phyloP scores from a whole-genome alignment of 2,113 vertebrate species.

The Jaculus jaculus region DNA sequence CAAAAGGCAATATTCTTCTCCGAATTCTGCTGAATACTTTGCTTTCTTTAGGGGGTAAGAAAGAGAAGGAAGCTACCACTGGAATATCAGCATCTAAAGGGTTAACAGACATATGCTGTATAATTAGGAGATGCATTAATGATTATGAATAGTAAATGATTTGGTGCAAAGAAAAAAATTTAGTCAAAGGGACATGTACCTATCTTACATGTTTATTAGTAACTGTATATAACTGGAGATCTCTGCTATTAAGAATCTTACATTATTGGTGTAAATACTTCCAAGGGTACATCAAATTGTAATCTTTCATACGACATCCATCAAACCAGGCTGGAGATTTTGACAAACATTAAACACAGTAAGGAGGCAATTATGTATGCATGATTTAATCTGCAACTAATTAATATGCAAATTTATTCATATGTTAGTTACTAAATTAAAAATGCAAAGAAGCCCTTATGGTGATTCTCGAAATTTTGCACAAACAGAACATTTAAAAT shows the following conservation, averaged over 20 bases:
- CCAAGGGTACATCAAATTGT: conserved; percentile 89
- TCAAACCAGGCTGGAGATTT: conserved; percentile 91
- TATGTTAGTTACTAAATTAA: conserved; percentile 99
- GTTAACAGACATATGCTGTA: conserved; percentile 90
- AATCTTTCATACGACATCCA: conserved; percentile 91
- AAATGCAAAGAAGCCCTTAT: conserved; percentile 99
- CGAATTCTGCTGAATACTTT: conserved; percentile 37
- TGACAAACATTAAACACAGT: conserved; percentile 95
- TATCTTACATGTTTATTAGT: conserved; percentile 84
- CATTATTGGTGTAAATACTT: conserved; percentile 87
- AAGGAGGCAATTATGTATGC: conserved; percentile 99
- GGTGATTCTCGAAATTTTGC: conserved; percentile 98
- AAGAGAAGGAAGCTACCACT: conserved; percentile 64
- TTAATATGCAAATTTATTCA: conserved; percentile 99
- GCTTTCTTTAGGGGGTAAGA: conserved; percentile 49
- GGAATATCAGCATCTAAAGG: conserved; percentile 70
- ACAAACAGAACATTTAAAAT: conserved; percentile 97
- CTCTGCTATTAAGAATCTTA: conserved; percentile 86
- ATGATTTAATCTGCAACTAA: conserved; percentile 99
- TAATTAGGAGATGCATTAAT: conserved; percentile 93
- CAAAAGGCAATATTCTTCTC: background rate
- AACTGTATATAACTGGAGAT: conserved; percentile 83
- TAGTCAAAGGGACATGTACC: conserved; percentile 85
- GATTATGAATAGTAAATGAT: conserved; percentile 89
- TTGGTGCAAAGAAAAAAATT: conserved; percentile 83